A percentile compares a stretch with the other conserved stretches of the same genome.
phyloP scores from a whole-genome alignment of 2,888 invertebrate genomes.

The Chalcis sispes region DNA sequence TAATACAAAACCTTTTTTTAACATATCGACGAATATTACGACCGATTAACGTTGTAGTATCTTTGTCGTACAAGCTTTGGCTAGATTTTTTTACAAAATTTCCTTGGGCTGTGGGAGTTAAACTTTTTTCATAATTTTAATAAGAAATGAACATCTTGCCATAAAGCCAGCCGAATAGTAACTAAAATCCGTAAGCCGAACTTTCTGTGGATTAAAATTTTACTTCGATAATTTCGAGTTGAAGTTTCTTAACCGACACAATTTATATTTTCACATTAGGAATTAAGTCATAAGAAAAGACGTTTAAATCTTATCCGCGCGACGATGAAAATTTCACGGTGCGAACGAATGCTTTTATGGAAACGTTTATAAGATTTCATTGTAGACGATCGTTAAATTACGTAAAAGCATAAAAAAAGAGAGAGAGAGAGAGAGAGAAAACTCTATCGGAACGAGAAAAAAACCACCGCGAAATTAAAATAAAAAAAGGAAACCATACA shows the following conservation, averaged over 20 bases:
- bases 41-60: background rate
- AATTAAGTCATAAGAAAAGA: no score
- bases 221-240: background rate
- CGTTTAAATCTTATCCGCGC: no score
- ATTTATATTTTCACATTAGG: no score
- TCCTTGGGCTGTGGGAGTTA: slow-evolving; percentile 3
- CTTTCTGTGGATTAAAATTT: background rate
- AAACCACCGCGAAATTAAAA: no score
- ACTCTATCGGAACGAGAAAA: no score
- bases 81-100: slow-evolving; percentile 5
- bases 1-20: no score
- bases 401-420: background rate
- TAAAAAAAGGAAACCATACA: background rate
- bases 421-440: no score
- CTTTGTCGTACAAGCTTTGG: background rate
- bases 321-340: no score
- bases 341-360: background rate
- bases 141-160: slow-evolving; percentile 1
- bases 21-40: background rate
- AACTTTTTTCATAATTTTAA: slow-evolving; percentile 18
- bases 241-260: no score
- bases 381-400: background rate
- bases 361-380: no score
- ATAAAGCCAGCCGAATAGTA: background rate
- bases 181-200: background rate